Evolutionary conservation across 2,797 vertebrate species (phyloP).

Genomic region (Lates japonicus): DNA sequence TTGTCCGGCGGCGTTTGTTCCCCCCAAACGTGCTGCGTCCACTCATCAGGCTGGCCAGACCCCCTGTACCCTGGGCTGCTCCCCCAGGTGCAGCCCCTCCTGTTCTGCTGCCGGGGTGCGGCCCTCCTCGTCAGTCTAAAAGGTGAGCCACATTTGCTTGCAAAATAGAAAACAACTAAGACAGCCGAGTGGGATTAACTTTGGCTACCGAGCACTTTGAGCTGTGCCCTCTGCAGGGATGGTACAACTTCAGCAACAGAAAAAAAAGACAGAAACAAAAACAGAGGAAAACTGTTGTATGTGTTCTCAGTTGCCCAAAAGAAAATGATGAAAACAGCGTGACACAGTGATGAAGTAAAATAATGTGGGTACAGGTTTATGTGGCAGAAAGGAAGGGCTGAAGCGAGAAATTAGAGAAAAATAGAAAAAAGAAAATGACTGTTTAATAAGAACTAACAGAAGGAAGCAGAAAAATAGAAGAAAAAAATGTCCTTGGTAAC

Average conservation of each 20-base stretch:
- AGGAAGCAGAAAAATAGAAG: background rate
- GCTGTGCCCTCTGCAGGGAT: background rate
- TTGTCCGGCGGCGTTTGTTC: slow-evolving; percentile 71
- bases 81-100: slow-evolving; percentile 28
- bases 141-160: slow-evolving; percentile 91
- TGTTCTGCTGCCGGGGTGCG: slow-evolving; percentile 42
- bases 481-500: background rate
- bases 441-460: background rate
- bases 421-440: background rate
- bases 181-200: background rate
- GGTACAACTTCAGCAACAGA: background rate
- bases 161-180: background rate
- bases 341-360: background rate
- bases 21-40: slow-evolving; percentile 77
- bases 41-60: slow-evolving; percentile 71
- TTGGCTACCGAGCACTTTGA: background rate
- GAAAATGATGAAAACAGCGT: background rate
- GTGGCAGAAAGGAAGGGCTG: background rate
- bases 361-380: background rate
- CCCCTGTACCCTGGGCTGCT: slow-evolving; percentile 47
- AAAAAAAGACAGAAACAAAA: background rate
- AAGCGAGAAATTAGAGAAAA: slow-evolving; percentile 10
- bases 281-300: background rate
- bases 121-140: slow-evolving; percentile 88
- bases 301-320: slow-evolving; percentile 26